Conservation (phyloP, 1,140 invertebrate genomes). For the Zaprionus tsacasi region DNA sequence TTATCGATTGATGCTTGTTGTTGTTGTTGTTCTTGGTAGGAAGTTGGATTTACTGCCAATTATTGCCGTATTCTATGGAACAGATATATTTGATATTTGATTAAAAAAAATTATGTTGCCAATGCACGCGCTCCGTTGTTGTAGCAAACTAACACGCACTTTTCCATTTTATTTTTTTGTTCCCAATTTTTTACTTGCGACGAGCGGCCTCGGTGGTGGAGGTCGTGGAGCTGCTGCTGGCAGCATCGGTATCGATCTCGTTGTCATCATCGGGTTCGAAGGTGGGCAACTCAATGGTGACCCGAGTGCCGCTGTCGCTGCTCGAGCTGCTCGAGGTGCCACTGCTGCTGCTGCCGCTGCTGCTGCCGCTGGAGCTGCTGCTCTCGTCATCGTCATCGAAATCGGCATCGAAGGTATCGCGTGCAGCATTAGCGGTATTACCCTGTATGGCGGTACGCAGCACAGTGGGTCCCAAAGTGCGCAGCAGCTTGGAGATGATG, state of each 20-base stretch:
- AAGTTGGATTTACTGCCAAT: slow-evolving; percentile 44
- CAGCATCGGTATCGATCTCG: slow-evolving; percentile 63
- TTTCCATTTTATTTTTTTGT: neutral
- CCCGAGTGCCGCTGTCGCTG: slow-evolving; percentile 62
- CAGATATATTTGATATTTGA: slow-evolving; percentile 32
- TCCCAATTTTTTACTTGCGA: slow-evolving; percentile 19
- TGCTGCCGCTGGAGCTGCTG: slow-evolving; percentile 12
- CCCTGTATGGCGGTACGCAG: slow-evolving; percentile 85
- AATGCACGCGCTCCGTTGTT: slow-evolving; percentile 44
- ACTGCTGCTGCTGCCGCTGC: slow-evolving; percentile 39
- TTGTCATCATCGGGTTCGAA: slow-evolving; percentile 84
- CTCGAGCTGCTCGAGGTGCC: slow-evolving; percentile 57
- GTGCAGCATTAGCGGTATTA: slow-evolving; percentile 72
- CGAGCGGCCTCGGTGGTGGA: slow-evolving; percentile 32
- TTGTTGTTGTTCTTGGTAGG: slow-evolving; percentile 21
- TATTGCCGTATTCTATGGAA: slow-evolving; percentile 30
- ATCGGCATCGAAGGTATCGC: slow-evolving; percentile 79
- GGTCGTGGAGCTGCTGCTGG: slow-evolving; percentile 32
- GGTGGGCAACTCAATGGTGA: slow-evolving; percentile 85
- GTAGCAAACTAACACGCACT: slow-evolving; percentile 73
- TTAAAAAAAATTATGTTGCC: slow-evolving; percentile 18
- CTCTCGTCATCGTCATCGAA: slow-evolving; percentile 77
- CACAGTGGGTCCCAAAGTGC: slow-evolving; percentile 88
- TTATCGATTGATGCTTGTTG: slow-evolving; percentile 9
- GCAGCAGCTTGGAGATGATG: slow-evolving; percentile 88